Percentiles rank a stretch among this genome's conserved stretches.
Evolutionary conservation across 2,113 vertebrate species (phyloP).

Genomic region (Apodemus speciosus): DNA sequence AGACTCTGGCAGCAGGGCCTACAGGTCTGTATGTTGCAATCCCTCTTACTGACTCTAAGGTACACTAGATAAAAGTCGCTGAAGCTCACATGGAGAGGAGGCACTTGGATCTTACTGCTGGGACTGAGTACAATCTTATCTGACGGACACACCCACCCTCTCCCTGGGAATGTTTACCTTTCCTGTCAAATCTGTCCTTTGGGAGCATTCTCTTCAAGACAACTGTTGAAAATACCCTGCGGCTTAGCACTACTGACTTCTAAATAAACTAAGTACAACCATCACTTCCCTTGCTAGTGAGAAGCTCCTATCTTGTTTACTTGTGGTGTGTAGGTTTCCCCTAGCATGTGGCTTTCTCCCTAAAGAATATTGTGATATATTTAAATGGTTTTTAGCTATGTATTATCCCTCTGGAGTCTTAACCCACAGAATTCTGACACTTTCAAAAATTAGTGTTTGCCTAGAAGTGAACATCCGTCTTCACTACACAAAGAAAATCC

Average conservation of each 20-base stretch:
- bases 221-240: neutral
- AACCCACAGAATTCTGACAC: conserved; percentile 20
- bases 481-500: neutral
- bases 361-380: neutral
- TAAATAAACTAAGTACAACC: neutral
- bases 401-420: neutral
- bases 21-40: neutral
- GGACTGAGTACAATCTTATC: neutral
- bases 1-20: neutral
- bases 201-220: neutral
- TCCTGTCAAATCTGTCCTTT: neutral
- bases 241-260: neutral
- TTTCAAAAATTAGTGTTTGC: conserved; percentile 1
- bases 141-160: neutral
- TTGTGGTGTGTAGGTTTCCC: neutral
- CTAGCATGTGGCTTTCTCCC: neutral
- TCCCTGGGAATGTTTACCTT: neutral
- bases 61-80: neutral
- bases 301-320: neutral
- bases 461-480: conserved; percentile 22
- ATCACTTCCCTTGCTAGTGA: neutral
- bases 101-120: neutral
- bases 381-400: conserved; percentile 20
- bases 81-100: neutral
- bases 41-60: neutral